Conservation (phyloP, 2,888 invertebrate genomes). For the Synanthedon vespiformis region DNA sequence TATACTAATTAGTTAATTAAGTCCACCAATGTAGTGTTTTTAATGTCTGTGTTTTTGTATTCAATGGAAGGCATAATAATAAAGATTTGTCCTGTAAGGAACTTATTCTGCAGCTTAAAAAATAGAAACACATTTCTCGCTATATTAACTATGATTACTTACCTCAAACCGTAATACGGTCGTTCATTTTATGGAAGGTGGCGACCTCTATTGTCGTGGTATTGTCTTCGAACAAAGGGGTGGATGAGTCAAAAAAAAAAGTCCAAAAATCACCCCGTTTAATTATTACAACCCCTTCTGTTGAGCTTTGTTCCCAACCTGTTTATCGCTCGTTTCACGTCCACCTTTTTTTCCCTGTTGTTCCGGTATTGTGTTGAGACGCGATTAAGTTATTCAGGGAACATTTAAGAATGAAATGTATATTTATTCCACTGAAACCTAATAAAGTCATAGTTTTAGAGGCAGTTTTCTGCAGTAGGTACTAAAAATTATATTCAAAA, state of each 20-base stretch:
- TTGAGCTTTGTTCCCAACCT: neutral
- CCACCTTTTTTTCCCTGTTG: neutral
- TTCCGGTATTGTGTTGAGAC: neutral
- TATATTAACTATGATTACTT: neutral
- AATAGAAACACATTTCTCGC: neutral
- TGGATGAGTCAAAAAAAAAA: conserved; percentile 18
- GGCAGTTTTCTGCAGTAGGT: too few relatives aligned
- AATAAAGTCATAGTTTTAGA: too few relatives aligned
- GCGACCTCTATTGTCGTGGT: conserved; percentile 19
- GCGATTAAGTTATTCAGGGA: neutral
- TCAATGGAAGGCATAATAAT: too few relatives aligned
- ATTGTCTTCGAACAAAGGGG: conserved; percentile 23
- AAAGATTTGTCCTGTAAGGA: too few relatives aligned
- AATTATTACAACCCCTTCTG: conserved; percentile 23
- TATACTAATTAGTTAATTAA: too few relatives aligned
- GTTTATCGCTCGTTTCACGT: neutral
- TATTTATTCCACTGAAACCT: too few relatives aligned
- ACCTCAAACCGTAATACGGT: neutral
- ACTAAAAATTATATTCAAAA: too few relatives aligned
- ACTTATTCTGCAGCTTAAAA: too few relatives aligned
- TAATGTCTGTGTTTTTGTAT: too few relatives aligned
- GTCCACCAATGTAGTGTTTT: too few relatives aligned
- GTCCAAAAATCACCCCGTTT: conserved; percentile 26
- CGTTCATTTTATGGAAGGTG: conserved; percentile 9
- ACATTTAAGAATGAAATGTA: too few relatives aligned